Base-by-base conservation (phyloP, 2,888 invertebrate species). In the Shargacucullia verbasci region DNA sequence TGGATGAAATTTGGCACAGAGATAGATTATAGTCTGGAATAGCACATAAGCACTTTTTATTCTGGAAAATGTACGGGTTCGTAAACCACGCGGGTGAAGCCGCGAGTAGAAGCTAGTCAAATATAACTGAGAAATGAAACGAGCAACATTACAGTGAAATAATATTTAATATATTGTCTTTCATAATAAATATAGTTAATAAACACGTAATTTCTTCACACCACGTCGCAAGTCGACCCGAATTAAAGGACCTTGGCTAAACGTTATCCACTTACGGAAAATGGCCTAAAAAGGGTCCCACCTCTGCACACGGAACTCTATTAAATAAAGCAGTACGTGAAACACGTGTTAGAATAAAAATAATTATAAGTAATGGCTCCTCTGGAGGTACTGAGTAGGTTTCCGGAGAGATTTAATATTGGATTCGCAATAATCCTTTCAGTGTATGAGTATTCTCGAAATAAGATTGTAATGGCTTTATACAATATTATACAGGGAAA, bases 381-480 rank as follows among this genome's bases (percentile, higher is more conserved):
- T n/a, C 8, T n/a, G 25, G 1, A 1, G 0, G 15, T 5, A n/a
- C 41, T 37, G 12, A 7, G 9, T 8, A 29, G 27, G 34, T 34
- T 48, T 41, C 27, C 1, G 3, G 10, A 9, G 37, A 37, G 1
- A 59, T 39, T 9, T 13, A 6, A 59, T 44, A 29, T 59, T 9
- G 2, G 4, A 15, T 37, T 5, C 0, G 1, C 12, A 14, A n/a
- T 13, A 40, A 27, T 46, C 9, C 40, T 7, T 6, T 12, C 10
- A 8, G 45, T 40, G 25, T 35, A 0, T 12, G 33, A 10, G 11
- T 6, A n/a, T 33, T 33, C n/a, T 1, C n/a, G 4, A 11, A n/a
- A n/a, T n/a, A n/a, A n/a, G 1, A 3, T n/a, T n/a, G 33, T 1
- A 33, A 33, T 33, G 33, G 7, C 9, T 9, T 29, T 29, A 29